Percentiles rank a stretch among this genome's conserved stretches.
Conservation (phyloP, 53 echinoderm and acorn worm genomes). For the Temnopleurus reevesii region DNA sequence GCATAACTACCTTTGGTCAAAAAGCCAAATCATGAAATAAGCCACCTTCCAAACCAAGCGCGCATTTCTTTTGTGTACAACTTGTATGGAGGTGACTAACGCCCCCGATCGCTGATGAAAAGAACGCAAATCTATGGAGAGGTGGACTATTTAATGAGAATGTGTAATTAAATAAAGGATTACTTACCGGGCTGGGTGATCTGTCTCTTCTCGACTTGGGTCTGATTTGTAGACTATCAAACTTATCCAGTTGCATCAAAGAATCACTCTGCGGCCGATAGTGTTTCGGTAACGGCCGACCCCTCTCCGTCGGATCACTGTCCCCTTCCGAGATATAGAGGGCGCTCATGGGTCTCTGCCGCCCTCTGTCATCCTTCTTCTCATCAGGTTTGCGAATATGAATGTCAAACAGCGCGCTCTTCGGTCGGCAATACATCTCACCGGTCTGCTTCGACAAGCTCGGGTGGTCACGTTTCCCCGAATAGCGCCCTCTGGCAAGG, state of each 20-base stretch:
- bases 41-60: no score
- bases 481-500: slow-evolving; percentile 36
- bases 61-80: no score
- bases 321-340: slow-evolving; percentile 35
- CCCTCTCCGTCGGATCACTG: background rate
- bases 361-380: background rate
- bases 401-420: slow-evolving; percentile 37
- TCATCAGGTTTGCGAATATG: background rate
- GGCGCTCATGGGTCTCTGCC: slow-evolving; percentile 36
- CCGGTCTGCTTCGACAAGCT: slow-evolving; percentile 53
- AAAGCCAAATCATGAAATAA: no score
- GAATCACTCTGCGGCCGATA: slow-evolving; percentile 56
- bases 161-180: no score
- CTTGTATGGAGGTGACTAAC: no score
- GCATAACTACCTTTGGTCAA: no score
- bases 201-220: slow-evolving; percentile 46
- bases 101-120: no score
- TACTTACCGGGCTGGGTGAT: slow-evolving; percentile 54
- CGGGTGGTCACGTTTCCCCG: slow-evolving; percentile 50
- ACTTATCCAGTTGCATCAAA: slow-evolving; percentile 50
- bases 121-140: no score
- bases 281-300: slow-evolving; percentile 16
- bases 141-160: no score
- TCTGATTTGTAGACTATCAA: slow-evolving; percentile 55
- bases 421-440: slow-evolving; percentile 54